Conservation (phyloP, 2,888 invertebrate species). For the Drymonia ruficornis region DNA sequence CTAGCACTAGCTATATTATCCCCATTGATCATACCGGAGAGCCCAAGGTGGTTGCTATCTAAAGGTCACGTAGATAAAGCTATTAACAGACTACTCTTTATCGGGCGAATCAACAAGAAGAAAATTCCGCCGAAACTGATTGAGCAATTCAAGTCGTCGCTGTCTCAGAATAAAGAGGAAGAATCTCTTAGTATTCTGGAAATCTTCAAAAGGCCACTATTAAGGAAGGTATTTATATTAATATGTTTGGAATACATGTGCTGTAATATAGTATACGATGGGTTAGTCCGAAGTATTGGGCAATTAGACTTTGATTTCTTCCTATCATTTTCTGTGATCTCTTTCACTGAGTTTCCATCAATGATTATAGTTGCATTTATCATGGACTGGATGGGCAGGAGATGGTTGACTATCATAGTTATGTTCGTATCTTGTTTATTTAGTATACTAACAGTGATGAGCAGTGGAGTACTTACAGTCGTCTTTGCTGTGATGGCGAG, state of each 20-base stretch:
- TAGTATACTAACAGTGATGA: constrained; percentile 50
- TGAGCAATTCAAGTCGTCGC: constrained; percentile 51
- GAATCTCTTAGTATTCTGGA: constrained; percentile 48
- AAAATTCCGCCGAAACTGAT: constrained; percentile 53
- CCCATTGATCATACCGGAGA: constrained; percentile 60
- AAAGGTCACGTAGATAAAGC: constrained; percentile 61
- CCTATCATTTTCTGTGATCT: constrained; percentile 61
- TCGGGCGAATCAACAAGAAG: constrained; percentile 59
- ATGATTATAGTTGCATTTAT: constrained; percentile 56
- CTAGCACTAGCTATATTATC: constrained; percentile 51
- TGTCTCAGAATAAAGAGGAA: constrained; percentile 35
- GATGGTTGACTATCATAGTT: constrained; percentile 53
- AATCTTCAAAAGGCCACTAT: constrained; percentile 53
- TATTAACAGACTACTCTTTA: constrained; percentile 51
- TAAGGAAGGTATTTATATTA: constrained; percentile 54
- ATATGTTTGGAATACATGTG: constrained; percentile 58
- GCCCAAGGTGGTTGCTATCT: constrained; percentile 63
- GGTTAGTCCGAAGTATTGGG: constrained; percentile 56
- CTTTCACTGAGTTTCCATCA: constrained; percentile 62
- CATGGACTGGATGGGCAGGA: constrained; percentile 60
- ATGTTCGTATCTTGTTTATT: constrained; percentile 52
- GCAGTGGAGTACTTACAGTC: constrained; percentile 49
- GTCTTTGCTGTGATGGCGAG: constrained; percentile 58
- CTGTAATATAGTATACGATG: constrained; percentile 57
- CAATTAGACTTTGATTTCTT: constrained; percentile 61